Conservation (phyloP, 2,888 invertebrate genomes). For the Orgyia antiqua region DNA sequence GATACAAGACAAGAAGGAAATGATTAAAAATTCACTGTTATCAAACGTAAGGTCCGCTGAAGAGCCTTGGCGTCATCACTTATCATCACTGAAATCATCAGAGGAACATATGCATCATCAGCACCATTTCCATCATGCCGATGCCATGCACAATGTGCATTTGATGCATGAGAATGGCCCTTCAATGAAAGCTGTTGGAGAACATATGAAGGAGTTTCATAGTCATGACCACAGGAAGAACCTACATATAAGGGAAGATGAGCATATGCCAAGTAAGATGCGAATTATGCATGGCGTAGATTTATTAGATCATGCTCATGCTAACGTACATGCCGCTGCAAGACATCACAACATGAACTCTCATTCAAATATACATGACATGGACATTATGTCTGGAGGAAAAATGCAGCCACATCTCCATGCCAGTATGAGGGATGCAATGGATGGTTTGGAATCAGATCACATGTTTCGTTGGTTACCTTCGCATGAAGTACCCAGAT, state of each 20-base stretch:
- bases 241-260: constrained; percentile 11
- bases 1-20: too few relatives aligned
- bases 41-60: constrained; percentile 13
- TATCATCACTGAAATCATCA: constrained; percentile 15
- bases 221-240: constrained; percentile 4
- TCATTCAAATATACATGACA: constrained; percentile 37
- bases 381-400: constrained; percentile 27
- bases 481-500: constrained; percentile 36
- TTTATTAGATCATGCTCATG: constrained; percentile 5
- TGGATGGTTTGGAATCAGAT: constrained; percentile 29
- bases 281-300: constrained; percentile 13
- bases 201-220: constrained; percentile 12
- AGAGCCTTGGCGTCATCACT: constrained; percentile 6
- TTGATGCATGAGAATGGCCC: constrained; percentile 17
- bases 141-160: constrained; percentile 1
- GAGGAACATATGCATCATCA: constrained; percentile 2
- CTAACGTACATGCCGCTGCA: constrained; percentile 8
- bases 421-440: constrained; percentile 39
- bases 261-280: constrained; percentile 10
- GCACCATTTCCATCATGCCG: constrained; percentile 11
- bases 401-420: constrained; percentile 31
- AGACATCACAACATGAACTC: constrained; percentile 16
- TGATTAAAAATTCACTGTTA: too few relatives aligned
- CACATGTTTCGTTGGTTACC: constrained; percentile 42
- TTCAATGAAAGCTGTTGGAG: constrained; percentile 22